Percentiles rank a stretch among this genome's conserved stretches.
Conservation (phyloP, 2,888 invertebrate genomes). For the Harmothoe impar region DNA sequence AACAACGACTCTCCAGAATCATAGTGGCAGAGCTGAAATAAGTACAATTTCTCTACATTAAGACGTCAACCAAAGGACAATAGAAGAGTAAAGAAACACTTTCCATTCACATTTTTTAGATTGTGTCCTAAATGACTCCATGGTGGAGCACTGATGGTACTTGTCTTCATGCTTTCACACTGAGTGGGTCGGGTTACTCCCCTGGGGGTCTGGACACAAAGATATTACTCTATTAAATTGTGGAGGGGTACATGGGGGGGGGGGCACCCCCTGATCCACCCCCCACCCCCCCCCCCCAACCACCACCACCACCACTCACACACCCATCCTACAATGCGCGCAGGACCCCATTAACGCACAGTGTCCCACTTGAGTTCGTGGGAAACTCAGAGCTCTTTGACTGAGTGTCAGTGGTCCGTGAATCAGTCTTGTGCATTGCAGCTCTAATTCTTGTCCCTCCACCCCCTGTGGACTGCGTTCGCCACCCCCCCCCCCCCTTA, state of each 20-base stretch:
- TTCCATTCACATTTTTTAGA: no score
- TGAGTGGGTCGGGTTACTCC: neutral
- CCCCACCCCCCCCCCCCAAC: neutral
- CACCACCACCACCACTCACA: no score
- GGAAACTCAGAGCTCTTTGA: neutral
- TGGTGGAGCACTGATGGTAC: no score
- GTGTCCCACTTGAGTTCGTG: conserved; percentile 31
- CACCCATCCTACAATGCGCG: neutral
- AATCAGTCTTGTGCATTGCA: neutral
- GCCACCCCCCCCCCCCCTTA: neutral
- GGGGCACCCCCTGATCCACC: neutral
- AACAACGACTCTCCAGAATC: no score
- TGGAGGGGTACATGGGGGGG: neutral
- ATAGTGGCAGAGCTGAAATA: no score
- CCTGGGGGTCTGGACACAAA: neutral
- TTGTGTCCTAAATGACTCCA: no score
- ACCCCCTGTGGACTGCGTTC: neutral
- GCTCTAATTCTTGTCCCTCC: neutral
- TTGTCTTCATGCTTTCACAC: neutral
- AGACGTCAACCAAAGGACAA: no score
- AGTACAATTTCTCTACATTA: no score
- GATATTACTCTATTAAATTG: neutral
- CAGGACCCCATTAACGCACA: conserved; percentile 18
- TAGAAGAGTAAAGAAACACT: no score
- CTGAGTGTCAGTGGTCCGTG: neutral